phyloP scores from a whole-genome alignment of 1,140 invertebrate genomes.

The Trachelipus rathkii region DNA sequence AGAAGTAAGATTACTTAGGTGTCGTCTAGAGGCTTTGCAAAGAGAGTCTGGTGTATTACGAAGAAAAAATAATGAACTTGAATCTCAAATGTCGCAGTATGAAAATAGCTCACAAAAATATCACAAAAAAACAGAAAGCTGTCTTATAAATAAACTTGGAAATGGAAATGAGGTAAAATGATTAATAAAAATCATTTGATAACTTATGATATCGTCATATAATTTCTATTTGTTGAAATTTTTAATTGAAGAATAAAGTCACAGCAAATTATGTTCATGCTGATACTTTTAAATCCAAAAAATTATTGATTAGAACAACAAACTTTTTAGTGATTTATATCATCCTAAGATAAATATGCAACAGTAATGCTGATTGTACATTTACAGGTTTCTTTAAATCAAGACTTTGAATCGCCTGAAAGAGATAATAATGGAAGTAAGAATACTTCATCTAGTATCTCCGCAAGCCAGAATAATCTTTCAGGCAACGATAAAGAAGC shows the following conservation, averaged over 20 bases:
- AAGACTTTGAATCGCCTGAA: conserved; percentile 35
- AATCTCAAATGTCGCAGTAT: conserved; percentile 60
- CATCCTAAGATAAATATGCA: no score
- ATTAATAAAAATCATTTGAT: no score
- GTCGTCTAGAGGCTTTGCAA: conserved; percentile 69
- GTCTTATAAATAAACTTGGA: no score
- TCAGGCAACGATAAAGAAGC: conserved; percentile 31
- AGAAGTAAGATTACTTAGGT: conserved; percentile 73
- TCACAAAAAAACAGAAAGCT: not conserved
- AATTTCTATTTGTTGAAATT: no score
- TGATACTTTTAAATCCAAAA: no score
- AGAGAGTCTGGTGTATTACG: conserved; percentile 73
- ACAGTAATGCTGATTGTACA: not conserved
- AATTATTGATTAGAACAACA: no score
- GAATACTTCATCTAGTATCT: conserved; percentile 27
- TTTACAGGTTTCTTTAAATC: conserved; percentile 13
- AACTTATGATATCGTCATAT: no score
- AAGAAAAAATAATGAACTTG: conserved; percentile 73
- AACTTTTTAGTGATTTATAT: no score
- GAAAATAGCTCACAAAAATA: not conserved
- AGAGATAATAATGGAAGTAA: conserved; percentile 29
- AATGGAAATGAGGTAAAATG: no score
- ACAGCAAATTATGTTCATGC: no score
- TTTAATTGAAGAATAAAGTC: no score
- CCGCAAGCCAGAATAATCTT: conserved; percentile 29